Evolutionary conservation across 1,140 invertebrate genomes (phyloP).

Genomic region (Lordiphosa mommai): DNA sequence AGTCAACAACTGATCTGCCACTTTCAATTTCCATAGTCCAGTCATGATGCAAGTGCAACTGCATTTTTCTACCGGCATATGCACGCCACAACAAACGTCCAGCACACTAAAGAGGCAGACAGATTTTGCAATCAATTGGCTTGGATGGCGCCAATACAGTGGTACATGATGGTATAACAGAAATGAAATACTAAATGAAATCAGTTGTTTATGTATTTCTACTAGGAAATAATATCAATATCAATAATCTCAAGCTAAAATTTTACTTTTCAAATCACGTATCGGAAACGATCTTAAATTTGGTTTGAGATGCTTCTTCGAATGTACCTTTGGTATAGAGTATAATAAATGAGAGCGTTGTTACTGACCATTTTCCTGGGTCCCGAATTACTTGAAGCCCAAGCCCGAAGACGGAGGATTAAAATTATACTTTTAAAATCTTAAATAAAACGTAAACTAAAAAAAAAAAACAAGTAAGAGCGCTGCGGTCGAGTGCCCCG

Average conservation of each 20-base stretch:
- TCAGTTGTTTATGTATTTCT: no score
- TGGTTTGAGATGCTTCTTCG: no score
- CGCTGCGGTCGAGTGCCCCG: no score
- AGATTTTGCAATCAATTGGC: constrained; percentile 39
- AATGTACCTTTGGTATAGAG: no score
- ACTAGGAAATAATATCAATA: constrained; percentile 39
- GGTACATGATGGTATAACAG: no score
- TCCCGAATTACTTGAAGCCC: neutral
- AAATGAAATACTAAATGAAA: no score
- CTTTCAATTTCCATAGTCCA: constrained; percentile 49
- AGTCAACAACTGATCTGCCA: constrained; percentile 46
- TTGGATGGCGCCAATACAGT: constrained; percentile 16
- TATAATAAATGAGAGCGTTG: no score
- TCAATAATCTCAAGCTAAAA: constrained; percentile 7
- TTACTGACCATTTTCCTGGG: no score
- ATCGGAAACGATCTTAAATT: neutral
- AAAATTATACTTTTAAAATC: no score
- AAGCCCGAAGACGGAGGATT: no score
- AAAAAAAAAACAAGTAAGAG: no score
- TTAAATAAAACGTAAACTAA: no score
- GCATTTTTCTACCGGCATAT: constrained; percentile 34
- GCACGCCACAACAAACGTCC: constrained; percentile 9
- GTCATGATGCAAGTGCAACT: constrained; percentile 73
- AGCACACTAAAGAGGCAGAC: constrained; percentile 21
- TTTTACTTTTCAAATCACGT: neutral